Conservation (phyloP, 2,797 vertebrate genomes). For the Botia almorhae region DNA sequence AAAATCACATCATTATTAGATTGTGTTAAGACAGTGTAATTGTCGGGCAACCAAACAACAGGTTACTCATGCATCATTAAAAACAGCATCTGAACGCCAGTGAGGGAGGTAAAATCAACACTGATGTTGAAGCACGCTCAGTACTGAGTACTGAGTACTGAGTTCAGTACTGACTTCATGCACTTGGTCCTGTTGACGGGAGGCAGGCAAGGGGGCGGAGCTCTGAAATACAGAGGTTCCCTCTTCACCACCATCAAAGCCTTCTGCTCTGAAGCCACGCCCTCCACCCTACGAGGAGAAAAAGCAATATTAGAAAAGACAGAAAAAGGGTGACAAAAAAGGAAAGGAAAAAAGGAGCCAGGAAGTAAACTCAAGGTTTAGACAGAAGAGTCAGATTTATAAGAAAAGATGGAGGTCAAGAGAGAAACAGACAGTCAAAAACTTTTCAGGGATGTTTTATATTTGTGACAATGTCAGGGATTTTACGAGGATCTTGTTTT, state of each 20-base stretch:
- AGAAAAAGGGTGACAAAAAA: not conserved
- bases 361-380: not conserved
- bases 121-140: not conserved
- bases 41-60: not conserved
- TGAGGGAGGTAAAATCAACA: not conserved
- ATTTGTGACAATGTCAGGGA: not conserved
- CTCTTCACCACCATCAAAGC: constrained; percentile 92
- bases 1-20: not conserved
- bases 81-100: not conserved
- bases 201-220: constrained; percentile 84
- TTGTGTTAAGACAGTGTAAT: not conserved
- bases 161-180: constrained; percentile 81
- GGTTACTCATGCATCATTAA: not conserved
- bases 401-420: constrained; percentile 12
- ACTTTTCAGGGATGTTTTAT: constrained; percentile 3
- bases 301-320: not conserved
- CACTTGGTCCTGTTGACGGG: constrained; percentile 91
- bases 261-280: constrained; percentile 81
- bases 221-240: constrained; percentile 83
- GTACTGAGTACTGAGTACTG: constrained; percentile 66
- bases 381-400: not conserved
- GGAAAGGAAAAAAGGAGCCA: constrained; percentile 8
- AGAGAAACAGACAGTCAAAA: not conserved
- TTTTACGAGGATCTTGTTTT: constrained; percentile 40
- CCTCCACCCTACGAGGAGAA: constrained; percentile 71